Base-by-base conservation (phyloP, 1,140 invertebrate genomes). In the Ostrea denselamellosa region DNA sequence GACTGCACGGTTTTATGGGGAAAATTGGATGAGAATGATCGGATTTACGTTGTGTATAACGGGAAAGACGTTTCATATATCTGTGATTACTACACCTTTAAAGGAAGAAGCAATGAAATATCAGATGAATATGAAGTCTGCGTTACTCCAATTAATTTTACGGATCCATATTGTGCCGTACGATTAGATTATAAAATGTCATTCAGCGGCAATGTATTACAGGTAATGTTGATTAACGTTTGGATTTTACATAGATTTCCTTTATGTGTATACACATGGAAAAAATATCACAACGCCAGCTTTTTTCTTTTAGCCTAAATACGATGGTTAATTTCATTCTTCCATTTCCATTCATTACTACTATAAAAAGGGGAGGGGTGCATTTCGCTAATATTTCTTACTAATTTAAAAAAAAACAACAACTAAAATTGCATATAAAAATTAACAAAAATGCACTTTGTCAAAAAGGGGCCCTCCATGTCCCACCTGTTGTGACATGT, bases 101-200 rank as follows among this genome's bases (percentile, higher is more conserved):
- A 34, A 28, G 68, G 68, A 77, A 77, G 25, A 34, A 25, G 68
- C 34, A 2, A 34, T 34, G 25, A 77, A 1, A 34, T 77, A 14
- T 77, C 28, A 25, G 68, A 77, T 34, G 68, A 77, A 34, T 77
- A 77, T 77, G 22, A 25, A 77, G 25, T 77, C 25, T 77, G 68
- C 28, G 68, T 77, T 10, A 77, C 25, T 28, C 68, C 68, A 14
- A 10, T 44, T 12, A 28, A 77, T 77, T 77, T 77, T 25, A 77
- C 2, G 8, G 68, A 77, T 14, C 10, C 10, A 4, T 4, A 77
- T 14, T 77, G 68, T 77, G 22, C 68, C 4, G 25, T 77, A 2
- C 14, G 28, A 77, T 28, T 77, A 25, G 68, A 77, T 17, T 28
- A 28, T 34, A 77, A 77, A 77, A 10, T 25, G 10, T 77, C 22